Conservation (phyloP, 1,140 invertebrate genomes). For the Bombus balteatus region DNA sequence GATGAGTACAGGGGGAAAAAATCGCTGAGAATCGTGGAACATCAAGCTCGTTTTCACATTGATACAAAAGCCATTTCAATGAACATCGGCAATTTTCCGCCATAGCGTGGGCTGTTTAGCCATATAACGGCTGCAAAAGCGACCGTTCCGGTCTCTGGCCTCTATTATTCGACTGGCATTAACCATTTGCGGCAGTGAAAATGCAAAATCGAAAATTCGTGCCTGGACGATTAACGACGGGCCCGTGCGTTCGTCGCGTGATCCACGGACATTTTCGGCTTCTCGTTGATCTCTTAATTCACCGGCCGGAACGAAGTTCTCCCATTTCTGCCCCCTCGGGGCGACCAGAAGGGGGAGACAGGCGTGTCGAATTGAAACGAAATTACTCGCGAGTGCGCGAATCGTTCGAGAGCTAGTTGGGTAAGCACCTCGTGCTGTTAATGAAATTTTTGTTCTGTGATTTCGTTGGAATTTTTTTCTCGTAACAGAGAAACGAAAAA, state of each 20-base stretch:
- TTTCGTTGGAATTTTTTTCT: background rate
- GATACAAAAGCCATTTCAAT: constrained; percentile 40
- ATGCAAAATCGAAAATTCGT: constrained; percentile 25
- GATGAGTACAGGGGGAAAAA: background rate
- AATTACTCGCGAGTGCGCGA: background rate
- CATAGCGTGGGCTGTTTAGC: background rate
- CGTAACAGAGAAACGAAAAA: background rate
- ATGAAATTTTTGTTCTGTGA: background rate
- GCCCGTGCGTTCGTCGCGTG: background rate
- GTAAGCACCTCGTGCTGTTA: background rate
- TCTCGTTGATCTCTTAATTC: constrained; percentile 26
- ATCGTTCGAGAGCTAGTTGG: background rate
- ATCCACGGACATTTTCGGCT: background rate
- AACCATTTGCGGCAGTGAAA: constrained; percentile 35
- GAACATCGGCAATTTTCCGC: constrained; percentile 29
- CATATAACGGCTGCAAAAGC: background rate
- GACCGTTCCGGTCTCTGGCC: background rate
- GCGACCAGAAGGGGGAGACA: background rate
- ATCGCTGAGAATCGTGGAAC: background rate
- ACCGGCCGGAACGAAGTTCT: background rate
- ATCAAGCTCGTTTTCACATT: constrained; percentile 8
- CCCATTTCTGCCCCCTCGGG: background rate
- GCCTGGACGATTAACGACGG: constrained; percentile 21
- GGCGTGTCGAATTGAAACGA: background rate
- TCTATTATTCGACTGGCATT: constrained; percentile 27